Base-by-base conservation (phyloP, 2,113 vertebrate species). In the Peromyscus californicus region DNA sequence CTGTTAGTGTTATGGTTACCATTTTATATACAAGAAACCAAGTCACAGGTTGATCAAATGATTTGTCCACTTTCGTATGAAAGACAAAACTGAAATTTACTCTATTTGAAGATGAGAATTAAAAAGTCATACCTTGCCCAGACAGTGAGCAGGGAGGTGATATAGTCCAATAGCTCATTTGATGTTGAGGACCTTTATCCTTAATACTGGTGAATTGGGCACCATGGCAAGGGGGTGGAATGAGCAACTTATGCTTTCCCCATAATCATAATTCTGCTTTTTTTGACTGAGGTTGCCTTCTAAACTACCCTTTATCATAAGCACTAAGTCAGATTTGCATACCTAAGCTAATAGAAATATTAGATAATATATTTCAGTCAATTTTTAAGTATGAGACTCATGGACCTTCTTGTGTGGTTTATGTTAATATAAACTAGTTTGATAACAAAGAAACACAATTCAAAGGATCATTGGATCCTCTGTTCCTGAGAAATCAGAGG, bases 371-470 rank as follows among this genome's bases (percentile, higher is more conserved):
- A 90, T 10, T 42, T 95, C 54, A 33, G 39, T 84, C 21, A 75
- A 5, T 90, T 85, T 96, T 75, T 36, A 88, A 96, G 67, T 84
- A 85, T 36, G 79, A 94, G 84, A 85, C 54, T 95, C 75, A 92
- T 39, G 88, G 93, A 12, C 13, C 48, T 96, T 96, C 95, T 80
- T 85, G 36, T 79, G 8, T 59, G 90, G 65, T n/a, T 91, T 98
- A 95, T 97, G 84, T 82, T 76, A 72, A 89, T 90, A 84, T 69
- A 88, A 93, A 67, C 3, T 61, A 74, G 88, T 92, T 79, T 95
- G 74, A 92, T 88, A 76, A 70, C 51, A 95, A 94, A 88, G 67
- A 78, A 63, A 69, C 90, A 48, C 89, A 78, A 90, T 31, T 42
- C 61, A 97, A 54, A 78, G 24, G 59, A 61, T 45, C 54, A 61